Evolutionary conservation across 2,797 vertebrate species (phyloP), one percentile per base, ranked within the genome.

Genomic region (Saxicola maurus): DNA sequence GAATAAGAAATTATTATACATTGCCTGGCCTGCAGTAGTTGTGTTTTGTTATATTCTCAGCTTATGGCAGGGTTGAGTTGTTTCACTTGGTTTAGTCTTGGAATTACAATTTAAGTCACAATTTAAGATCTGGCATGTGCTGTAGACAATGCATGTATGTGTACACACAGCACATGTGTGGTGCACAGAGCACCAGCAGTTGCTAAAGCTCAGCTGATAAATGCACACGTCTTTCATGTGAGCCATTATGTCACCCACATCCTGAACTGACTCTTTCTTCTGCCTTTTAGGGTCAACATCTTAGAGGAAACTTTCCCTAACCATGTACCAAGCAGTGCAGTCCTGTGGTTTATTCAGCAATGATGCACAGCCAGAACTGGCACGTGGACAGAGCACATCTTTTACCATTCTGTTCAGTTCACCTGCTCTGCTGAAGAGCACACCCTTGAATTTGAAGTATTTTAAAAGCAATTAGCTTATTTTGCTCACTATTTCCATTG

Each of bases 211-310:
- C n/a, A 60, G 28, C 62, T 60, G 10, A 73, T 13, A 17, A 5
- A 24, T 13, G 4, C 35, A 15, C 4, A 53, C 0, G 0, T 8
- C 2, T 42, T 84, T 68, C 35, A 18, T 48, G 33, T n/a, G 28
- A 51, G 48, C 15, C 40, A 28, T 40, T 76, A 4, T 13, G 11
- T 7, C 27, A 43, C 15, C 60, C 31, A 43, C 17, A 55, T 40
- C 31, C 43, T 53, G 17, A 27, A 12, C 25, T 84, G 5, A 11
- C 14, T 25, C 5, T 16, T 62, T 19, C 15, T 62, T 71, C 71
- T 67, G 7, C 7, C 3, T 56, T 82, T 35, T 10, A 76, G 28
- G 14, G 61, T 19, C 40, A 66, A 5, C 7, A 23, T 45, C n/a
- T 73, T 21, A 68, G 65, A 59, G 27, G 4, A 69, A 79, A 74